Conservation (phyloP, 2,113 vertebrate genomes). For the Amphiprion percula region DNA sequence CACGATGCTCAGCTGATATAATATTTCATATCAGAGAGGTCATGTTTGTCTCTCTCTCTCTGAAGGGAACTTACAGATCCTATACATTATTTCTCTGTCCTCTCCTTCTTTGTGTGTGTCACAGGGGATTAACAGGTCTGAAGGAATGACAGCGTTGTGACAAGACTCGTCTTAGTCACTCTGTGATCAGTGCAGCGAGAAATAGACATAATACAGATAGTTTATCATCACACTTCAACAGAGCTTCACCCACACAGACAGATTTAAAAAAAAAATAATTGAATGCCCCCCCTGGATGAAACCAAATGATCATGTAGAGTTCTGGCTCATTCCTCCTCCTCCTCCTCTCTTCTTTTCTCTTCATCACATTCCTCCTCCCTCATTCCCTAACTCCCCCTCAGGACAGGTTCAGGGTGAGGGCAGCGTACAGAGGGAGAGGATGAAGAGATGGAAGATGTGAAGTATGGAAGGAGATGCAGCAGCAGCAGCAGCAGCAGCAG, state of each 20-base stretch:
- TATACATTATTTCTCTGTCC: no score
- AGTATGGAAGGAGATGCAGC: conserved; percentile 58
- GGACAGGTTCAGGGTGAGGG: conserved; percentile 78
- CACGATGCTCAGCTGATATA: conserved; percentile 31
- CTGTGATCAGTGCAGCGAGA: conserved; percentile 15
- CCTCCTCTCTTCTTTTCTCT: conserved; percentile 25
- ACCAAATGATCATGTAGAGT: conserved; percentile 48
- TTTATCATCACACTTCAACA: conserved; percentile 40
- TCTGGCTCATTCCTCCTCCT: conserved; percentile 20
- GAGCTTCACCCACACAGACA: conserved; percentile 32
- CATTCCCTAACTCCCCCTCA: conserved; percentile 47
- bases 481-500: conserved; percentile 50
- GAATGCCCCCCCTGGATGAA: conserved; percentile 27
- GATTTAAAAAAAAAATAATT: conserved; percentile 21
- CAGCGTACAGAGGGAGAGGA: conserved; percentile 54
- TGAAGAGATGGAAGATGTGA: conserved; percentile 51
- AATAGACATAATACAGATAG: conserved; percentile 5
- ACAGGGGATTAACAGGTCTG: conserved; percentile 1
- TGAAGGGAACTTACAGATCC: neutral
- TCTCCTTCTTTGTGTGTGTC: neutral
- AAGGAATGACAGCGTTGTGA: conserved; percentile 16
- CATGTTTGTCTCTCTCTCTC: conserved; percentile 47
- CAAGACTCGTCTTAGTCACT: conserved; percentile 1
- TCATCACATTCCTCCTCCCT: conserved; percentile 42
- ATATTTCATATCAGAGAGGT: conserved; percentile 45